Percentiles rank a stretch among this genome's conserved stretches.
Conservation (phyloP, 1,140 invertebrate species). For the Drosophila malerkotliana region DNA sequence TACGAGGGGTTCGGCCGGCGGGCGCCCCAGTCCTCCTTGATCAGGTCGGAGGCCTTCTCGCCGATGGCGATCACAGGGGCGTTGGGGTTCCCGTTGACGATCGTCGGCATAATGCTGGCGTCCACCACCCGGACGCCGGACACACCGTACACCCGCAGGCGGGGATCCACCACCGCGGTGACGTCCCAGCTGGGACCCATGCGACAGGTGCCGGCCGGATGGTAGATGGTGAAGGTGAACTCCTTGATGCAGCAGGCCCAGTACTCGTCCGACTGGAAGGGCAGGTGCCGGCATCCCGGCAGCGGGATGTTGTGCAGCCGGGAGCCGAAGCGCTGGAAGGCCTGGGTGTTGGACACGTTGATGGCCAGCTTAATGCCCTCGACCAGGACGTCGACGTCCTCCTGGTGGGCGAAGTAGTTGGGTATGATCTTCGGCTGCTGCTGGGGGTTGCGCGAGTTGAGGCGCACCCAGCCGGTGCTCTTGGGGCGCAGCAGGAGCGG, state of each 20-base stretch:
- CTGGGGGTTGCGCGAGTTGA: constrained; percentile 91
- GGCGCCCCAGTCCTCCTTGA: constrained; percentile 89
- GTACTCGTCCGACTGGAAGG: constrained; percentile 92
- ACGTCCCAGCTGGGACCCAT: constrained; percentile 92
- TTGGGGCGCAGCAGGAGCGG: constrained; percentile 92
- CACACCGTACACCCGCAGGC: constrained; percentile 90
- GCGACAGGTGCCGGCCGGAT: constrained; percentile 93
- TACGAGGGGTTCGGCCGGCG: constrained; percentile 18
- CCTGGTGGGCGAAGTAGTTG: constrained; percentile 93
- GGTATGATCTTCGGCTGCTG: constrained; percentile 95
- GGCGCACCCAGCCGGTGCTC: constrained; percentile 91
- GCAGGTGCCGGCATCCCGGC: constrained; percentile 90
- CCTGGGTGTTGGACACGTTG: constrained; percentile 90
- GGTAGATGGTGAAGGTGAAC: constrained; percentile 94
- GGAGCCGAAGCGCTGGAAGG: constrained; percentile 92
- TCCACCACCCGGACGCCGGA: constrained; percentile 90
- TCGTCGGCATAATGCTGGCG: constrained; percentile 91
- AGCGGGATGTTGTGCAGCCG: constrained; percentile 90
- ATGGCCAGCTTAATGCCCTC: constrained; percentile 93
- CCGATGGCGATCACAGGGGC: constrained; percentile 89
- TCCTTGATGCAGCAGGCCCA: constrained; percentile 91
- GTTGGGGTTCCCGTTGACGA: constrained; percentile 92
- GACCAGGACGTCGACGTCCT: constrained; percentile 90
- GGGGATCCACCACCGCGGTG: constrained; percentile 92
- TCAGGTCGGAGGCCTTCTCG: constrained; percentile 92